These are phyloP conservation scores for Montipora efflorescens DNA, from an alignment of 64 coral and sea anemone species.

Conservation along the genomic window DNA sequence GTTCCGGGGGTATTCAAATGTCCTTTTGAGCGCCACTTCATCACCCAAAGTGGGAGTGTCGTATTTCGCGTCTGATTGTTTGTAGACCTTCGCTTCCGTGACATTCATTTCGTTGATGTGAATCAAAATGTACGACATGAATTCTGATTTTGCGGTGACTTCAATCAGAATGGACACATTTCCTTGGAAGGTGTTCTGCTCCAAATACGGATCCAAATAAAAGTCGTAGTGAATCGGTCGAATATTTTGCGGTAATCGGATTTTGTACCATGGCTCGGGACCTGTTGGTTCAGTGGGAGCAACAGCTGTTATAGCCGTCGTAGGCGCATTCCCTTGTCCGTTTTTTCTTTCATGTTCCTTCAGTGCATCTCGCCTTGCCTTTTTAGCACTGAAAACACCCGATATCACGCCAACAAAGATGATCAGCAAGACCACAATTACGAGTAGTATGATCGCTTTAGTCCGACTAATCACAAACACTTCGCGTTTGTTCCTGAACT, in stretches of 20 bases:
- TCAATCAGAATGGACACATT: constrained; percentile 49
- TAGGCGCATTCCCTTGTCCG: neutral
- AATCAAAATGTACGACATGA: constrained; percentile 71
- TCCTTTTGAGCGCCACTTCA: constrained; percentile 29
- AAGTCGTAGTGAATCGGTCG: constrained; percentile 70
- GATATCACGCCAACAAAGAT: constrained; percentile 50
- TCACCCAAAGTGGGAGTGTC: neutral
- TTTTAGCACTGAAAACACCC: constrained; percentile 65
- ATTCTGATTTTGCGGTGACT: constrained; percentile 58
- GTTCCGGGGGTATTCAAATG: constrained; percentile 66
- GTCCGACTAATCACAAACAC: constrained; percentile 53
- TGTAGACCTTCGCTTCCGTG: constrained; percentile 42
- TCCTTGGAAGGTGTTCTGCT: constrained; percentile 61
- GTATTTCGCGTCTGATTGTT: neutral
- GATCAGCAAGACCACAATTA: constrained; percentile 50
- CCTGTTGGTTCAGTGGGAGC: constrained; percentile 36
- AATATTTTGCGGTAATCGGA: constrained; percentile 69
- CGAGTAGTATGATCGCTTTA: constrained; percentile 28
- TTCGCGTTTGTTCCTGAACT: neutral
- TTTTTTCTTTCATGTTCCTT: neutral
- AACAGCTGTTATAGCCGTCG: neutral
- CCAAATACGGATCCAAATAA: constrained; percentile 67
- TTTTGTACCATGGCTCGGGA: constrained; percentile 66
- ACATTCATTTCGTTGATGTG: constrained; percentile 89
- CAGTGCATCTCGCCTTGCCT: constrained; percentile 53